phyloP scores from a whole-genome alignment of 2,888 invertebrate genomes.

The Ectemnius lituratus region DNA sequence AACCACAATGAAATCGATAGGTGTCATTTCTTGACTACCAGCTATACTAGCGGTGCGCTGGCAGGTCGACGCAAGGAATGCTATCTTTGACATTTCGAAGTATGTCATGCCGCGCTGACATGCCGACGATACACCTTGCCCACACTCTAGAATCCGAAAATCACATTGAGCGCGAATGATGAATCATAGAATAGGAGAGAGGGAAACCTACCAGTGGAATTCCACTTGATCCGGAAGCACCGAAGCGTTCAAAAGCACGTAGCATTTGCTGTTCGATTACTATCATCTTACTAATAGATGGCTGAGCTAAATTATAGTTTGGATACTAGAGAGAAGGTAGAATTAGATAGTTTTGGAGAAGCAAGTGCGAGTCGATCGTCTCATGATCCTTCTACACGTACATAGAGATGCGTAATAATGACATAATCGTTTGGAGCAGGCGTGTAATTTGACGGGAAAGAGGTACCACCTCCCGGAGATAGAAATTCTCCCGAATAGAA shows the following conservation, averaged over 20 bases:
- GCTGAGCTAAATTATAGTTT: no score
- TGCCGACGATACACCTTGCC: neutral
- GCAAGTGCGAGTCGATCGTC: neutral
- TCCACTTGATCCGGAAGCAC: no score
- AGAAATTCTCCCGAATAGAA: neutral
- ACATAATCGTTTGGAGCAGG: neutral
- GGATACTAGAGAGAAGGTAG: no score
- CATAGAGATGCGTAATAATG: neutral
- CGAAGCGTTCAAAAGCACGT: no score
- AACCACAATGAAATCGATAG: slow-evolving; percentile 31
- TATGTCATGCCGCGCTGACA: slow-evolving; percentile 6
- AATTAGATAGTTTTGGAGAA: neutral
- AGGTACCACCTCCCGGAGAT: neutral
- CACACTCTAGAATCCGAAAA: no score
- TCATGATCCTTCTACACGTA: neutral
- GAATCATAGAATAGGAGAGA: no score
- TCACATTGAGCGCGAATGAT: no score
- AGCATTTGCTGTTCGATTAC: no score
- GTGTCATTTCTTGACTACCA: slow-evolving; percentile 5
- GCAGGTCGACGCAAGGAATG: slow-evolving; percentile 20
- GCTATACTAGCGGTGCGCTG: no score
- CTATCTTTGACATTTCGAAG: slow-evolving; percentile 36
- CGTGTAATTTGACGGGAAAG: neutral
- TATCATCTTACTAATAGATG: no score
- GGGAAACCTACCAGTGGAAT: no score